Conservation (phyloP, 2,888 invertebrate genomes). For the Gymnoscelis rufifasciata region DNA sequence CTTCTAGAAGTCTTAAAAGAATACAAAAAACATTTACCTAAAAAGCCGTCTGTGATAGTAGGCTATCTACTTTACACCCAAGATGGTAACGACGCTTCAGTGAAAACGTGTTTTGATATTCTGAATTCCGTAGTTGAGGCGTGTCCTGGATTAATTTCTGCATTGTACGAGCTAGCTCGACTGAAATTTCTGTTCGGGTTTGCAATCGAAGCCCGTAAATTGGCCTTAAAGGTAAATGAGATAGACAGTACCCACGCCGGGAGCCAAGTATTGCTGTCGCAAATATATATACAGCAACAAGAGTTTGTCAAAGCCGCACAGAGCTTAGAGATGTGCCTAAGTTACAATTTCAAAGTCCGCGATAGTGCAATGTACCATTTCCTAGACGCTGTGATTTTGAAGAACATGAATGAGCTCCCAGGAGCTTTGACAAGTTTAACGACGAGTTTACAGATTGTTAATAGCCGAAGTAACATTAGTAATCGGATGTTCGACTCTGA, state of each 20-base stretch:
- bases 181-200: conserved; percentile 90
- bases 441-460: conserved; percentile 84
- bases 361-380: conserved; percentile 95
- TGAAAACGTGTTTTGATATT: conserved; percentile 80
- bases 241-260: conserved; percentile 89
- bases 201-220: conserved; percentile 82
- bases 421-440: conserved; percentile 87
- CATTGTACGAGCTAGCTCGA: conserved; percentile 85
- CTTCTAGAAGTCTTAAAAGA: conserved; percentile 87
- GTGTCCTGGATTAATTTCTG: conserved; percentile 88
- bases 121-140: conserved; percentile 86
- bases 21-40: conserved; percentile 86
- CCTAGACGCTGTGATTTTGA: conserved; percentile 89
- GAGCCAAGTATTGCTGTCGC: conserved; percentile 91
- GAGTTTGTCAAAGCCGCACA: conserved; percentile 88
- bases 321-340: conserved; percentile 92
- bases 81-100: conserved; percentile 67
- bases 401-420: conserved; percentile 83
- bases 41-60: conserved; percentile 74
- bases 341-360: conserved; percentile 94
- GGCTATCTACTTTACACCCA: conserved; percentile 63
- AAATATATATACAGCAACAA: conserved; percentile 86
- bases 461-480: conserved; percentile 48
- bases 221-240: conserved; percentile 86
- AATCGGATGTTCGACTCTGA: conserved; percentile 58